Base-by-base conservation (phyloP, 2,888 invertebrate genomes). In the Toxonevra muliebris region DNA sequence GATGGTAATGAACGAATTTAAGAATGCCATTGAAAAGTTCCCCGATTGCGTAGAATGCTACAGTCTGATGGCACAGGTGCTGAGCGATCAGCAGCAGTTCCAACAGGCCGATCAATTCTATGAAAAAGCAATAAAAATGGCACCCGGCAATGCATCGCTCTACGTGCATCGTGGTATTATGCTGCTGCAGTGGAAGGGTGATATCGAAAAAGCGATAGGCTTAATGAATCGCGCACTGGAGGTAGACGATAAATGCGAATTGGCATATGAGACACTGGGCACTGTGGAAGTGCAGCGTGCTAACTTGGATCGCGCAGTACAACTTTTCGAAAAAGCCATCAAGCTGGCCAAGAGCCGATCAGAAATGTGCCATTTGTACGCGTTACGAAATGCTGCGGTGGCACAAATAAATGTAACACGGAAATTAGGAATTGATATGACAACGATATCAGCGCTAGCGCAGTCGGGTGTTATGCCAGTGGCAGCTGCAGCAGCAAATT, bases 201-300 rank as follows among this genome's bases (percentile, higher is more conserved):
- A 96, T 79, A 89, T 94, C 70, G 91, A 93, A 12, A 90, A 90
- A 79, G 93, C 95, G 20, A 88, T 94, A 0, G 87, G 90, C 73
- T 87, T 93, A 69, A 93, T 97, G 78, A 90, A 91, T 72, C 89
- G 92, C 83, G 95, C 95, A 1, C 90, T 97, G 74, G 90, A 92
- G 81, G 88, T 95, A 77, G 98, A 98, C 86, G 91, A 93, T 61
- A 94, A 93, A 84, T 97, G 96, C 87, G 94, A 95, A 86, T 93
- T 96, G 87, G 97, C 95, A 10, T 97, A 94, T 84, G 98, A 98
- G 87, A 96, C 97, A 55, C 87, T 97, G 71, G 97, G 95, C 75
- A 95, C 96, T 40, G 92, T 98, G 73, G 96, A 97, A 89, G 95
- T 97, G 73, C 97, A 97, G 87, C 81, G 86, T 88, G 92, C 94